Percentiles rank a stretch among this genome's conserved stretches.
phyloP scores from a whole-genome alignment of 2,797 vertebrate species.

The Tympanoctomys barrerae region DNA sequence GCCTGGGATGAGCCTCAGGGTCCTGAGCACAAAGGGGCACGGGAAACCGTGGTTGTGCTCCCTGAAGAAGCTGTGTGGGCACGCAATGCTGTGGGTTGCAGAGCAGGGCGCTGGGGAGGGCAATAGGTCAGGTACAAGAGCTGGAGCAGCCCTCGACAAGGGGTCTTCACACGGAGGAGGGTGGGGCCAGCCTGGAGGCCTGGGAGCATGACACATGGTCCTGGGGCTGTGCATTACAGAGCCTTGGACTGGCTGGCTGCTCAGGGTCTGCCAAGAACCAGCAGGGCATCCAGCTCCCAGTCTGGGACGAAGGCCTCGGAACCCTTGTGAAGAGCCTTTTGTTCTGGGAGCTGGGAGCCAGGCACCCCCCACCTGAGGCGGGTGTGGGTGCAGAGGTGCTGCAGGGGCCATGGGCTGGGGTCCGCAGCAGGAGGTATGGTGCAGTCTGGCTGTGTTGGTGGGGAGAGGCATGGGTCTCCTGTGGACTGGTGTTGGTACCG shows the following conservation, averaged over 20 bases:
- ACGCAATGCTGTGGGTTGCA: fast-evolving
- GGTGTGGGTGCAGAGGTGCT: neutral
- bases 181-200: neutral
- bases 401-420: neutral
- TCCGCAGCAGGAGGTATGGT: neutral
- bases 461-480: neutral
- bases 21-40: neutral
- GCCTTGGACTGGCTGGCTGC: neutral
- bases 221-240: neutral
- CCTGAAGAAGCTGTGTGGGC: too few relatives aligned
- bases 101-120: neutral
- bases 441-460: neutral
- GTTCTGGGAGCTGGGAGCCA: neutral
- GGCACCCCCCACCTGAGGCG: neutral
- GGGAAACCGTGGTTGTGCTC: neutral
- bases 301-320: neutral
- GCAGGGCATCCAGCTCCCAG: neutral
- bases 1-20: neutral
- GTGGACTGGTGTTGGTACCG: neutral
- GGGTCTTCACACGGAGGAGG: neutral
- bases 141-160: neutral
- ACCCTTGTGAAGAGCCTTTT: neutral
- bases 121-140: neutral
- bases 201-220: neutral
- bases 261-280: neutral